Evolutionary conservation across 2,797 vertebrate species (phyloP), one percentile per base, ranked within the genome.

Genomic region (Sebastes itinus): DNA sequence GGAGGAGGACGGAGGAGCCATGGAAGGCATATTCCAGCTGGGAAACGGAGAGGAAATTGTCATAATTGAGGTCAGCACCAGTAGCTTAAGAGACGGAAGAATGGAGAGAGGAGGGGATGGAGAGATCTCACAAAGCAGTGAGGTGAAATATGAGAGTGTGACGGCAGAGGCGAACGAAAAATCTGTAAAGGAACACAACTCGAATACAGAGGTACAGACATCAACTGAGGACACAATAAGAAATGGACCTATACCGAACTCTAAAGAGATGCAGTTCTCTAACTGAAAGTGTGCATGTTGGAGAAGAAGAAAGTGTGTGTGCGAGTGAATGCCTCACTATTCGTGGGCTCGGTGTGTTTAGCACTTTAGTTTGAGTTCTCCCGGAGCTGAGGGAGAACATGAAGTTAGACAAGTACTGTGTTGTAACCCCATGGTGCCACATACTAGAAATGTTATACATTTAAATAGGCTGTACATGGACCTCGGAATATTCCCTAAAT

Each of bases 31-130:
- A 73, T 96, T 96, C 87, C 95, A 95, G 81, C 84, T 96, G 60
- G 93, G 95, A 73, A 94, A 94, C 27, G 96, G 95, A 28, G 95
- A 96, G 78, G 95, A 95, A 75, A 96, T 96, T 38, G 96, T 96
- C 25, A 96, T 96, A 72, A 96, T 96, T 42, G 96, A 96, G 85
- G 96, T 96, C 42, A 96, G 95, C 88, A 96, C 95, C 59, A 96
- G 96, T 74, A 92, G 93, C 77, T 81, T 96, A 67, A 92, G 94
- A 76, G 95, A 96, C 4, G 92, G 90, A 16, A 77, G 88, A 75
- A 65, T 90, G 62, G 92, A 94, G 35, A 83, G 89, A 69, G 88
- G 79, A 60, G 91, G 79, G 22, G 91, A 90, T 0, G 86, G 79
- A 14, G 92, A 95, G 79, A 70, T 88, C 9, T 81, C 93, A 28